Percentiles rank a stretch among this genome's conserved stretches.
phyloP scores from a whole-genome alignment of 1,140 invertebrate genomes.

The Aphis craccivora region DNA sequence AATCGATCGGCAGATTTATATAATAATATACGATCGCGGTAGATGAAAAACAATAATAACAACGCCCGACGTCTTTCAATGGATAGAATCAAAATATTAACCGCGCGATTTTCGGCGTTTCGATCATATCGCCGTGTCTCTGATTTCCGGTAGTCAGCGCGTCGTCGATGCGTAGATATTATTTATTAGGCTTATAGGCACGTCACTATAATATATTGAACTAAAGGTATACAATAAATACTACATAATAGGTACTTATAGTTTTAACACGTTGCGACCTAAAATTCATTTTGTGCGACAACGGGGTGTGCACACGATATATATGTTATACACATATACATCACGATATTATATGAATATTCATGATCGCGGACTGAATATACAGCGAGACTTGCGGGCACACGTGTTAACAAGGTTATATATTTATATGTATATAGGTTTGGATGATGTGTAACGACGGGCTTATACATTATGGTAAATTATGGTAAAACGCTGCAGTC shows the following conservation, averaged over 20 bases:
- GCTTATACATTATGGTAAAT: conserved; percentile 15
- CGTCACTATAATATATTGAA: not conserved
- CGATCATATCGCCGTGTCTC: not conserved
- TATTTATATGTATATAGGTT: not conserved
- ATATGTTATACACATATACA: not conserved
- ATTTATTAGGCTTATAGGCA: not conserved
- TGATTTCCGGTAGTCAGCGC: not conserved
- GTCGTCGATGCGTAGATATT: no score
- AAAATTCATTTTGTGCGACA: not conserved
- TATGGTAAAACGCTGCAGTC: not conserved
- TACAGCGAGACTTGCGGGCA: no score
- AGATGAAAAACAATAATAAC: not conserved
- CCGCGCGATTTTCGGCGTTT: not conserved
- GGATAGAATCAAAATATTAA: not conserved
- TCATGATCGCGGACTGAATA: not conserved
- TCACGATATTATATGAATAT: conserved; percentile 4
- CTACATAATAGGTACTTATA: not conserved
- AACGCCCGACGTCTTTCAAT: not conserved
- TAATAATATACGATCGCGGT: not conserved
- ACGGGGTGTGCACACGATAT: not conserved
- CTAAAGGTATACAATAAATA: not conserved
- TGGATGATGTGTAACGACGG: conserved; percentile 44
- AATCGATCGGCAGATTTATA: conserved; percentile 23
- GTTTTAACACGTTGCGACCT: not conserved
- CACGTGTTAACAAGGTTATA: conserved; percentile 32